A percentile compares a stretch with the other conserved stretches of the same genome.
Conservation (phyloP, 2,113 vertebrate species). For the Chaetura pelagica region DNA sequence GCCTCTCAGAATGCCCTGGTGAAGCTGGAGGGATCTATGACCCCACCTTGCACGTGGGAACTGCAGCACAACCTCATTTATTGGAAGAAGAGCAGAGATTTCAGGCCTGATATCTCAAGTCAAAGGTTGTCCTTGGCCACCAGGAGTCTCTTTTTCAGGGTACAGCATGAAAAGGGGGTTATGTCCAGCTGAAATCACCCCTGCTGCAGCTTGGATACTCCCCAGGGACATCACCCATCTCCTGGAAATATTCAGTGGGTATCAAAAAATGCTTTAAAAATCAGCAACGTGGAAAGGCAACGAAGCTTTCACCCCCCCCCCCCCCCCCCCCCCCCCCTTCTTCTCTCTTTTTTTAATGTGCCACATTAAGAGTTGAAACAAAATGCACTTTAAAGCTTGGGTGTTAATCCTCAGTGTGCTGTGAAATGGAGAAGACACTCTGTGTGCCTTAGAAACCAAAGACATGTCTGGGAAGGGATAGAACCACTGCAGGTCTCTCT, state of each 20-base stretch:
- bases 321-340: no score
- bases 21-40: background rate
- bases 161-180: accelerated
- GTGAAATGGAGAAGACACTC: background rate
- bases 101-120: background rate
- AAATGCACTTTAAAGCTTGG: background rate
- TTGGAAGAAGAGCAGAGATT: background rate
- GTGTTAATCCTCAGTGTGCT: background rate
- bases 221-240: background rate
- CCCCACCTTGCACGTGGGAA: background rate
- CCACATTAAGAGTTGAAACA: background rate
- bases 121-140: background rate
- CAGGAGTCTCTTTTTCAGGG: background rate
- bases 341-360: background rate
- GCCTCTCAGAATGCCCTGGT: background rate
- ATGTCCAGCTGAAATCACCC: background rate
- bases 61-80: background rate
- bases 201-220: background rate
- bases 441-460: background rate
- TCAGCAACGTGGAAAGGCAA: accelerated
- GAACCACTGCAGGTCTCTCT: background rate
- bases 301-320: background rate
- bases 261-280: background rate
- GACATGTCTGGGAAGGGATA: background rate
- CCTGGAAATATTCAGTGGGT: background rate